Percentiles rank a stretch among this genome's conserved stretches.
phyloP scores from a whole-genome alignment of 2,888 invertebrate genomes.

The Lordiphosa fenestrarum region DNA sequence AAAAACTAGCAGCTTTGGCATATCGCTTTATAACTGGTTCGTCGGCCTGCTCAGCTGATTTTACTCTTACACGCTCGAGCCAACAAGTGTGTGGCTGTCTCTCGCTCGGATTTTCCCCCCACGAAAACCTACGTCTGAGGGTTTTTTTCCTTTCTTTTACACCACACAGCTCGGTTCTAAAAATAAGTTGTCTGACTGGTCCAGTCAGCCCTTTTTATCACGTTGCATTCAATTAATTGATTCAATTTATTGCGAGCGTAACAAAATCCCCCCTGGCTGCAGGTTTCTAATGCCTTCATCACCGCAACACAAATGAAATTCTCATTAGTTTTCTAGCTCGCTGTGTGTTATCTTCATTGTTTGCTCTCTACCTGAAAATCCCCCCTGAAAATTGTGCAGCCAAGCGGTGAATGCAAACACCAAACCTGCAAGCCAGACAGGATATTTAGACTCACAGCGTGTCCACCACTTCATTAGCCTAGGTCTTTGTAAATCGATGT shows the following conservation, averaged over 20 bases:
- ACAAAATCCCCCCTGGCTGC: slow-evolving; percentile 22
- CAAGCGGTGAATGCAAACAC: slow-evolving; percentile 10
- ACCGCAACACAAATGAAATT: slow-evolving; percentile 33
- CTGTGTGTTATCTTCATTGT: slow-evolving; percentile 38
- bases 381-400: slow-evolving; percentile 19
- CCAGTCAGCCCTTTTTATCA: slow-evolving; percentile 10
- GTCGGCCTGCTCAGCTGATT: slow-evolving; percentile 3
- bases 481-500: slow-evolving; percentile 53
- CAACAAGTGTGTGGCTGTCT: neutral
- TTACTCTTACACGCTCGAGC: slow-evolving; percentile 12
- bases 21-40: slow-evolving; percentile 21
- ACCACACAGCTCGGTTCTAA: neutral
- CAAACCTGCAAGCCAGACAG: slow-evolving; percentile 4
- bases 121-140: slow-evolving; percentile 25
- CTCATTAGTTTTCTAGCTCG: slow-evolving; percentile 42
- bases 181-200: slow-evolving; percentile 12
- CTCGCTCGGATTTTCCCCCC: neutral
- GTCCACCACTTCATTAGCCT: slow-evolving; percentile 24
- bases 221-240: slow-evolving; percentile 32
- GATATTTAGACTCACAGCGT: slow-evolving; percentile 2
- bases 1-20: slow-evolving; percentile 17
- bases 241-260: slow-evolving; percentile 31
- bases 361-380: slow-evolving; percentile 16
- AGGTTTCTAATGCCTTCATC: slow-evolving; percentile 61
- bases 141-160: slow-evolving; percentile 9